Conservation (phyloP, 2,888 invertebrate genomes). For the Eilema depressum region DNA sequence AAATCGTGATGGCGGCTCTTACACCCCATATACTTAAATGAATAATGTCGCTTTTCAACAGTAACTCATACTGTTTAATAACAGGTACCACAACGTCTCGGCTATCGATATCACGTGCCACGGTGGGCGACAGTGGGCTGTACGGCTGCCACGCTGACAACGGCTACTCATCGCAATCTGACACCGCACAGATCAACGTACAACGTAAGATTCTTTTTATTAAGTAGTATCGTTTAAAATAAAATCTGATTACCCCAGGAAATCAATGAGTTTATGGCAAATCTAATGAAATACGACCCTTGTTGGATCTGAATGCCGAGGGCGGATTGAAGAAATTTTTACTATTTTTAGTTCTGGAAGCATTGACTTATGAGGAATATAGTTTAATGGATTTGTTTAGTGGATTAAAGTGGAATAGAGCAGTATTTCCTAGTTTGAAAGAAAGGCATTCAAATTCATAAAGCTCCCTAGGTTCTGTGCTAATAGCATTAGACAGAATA, state of each 20-base stretch:
- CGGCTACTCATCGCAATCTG: conserved; percentile 89
- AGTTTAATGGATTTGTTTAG: no score
- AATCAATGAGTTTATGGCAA: background rate
- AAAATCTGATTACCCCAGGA: background rate
- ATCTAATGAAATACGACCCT: no score
- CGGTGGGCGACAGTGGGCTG: conserved; percentile 90
- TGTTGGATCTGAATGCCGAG: background rate
- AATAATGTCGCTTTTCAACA: background rate
- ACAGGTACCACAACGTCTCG: conserved; percentile 84
- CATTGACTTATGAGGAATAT: background rate
- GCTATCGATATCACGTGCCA: conserved; percentile 89
- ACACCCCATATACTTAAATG: no score
- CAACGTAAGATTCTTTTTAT: conserved; percentile 89
- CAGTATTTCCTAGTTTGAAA: no score
- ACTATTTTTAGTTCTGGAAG: background rate
- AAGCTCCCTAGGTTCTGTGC: no score
- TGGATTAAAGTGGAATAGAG: no score
- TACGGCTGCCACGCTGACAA: conserved; percentile 95
- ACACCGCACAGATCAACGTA: conserved; percentile 89
- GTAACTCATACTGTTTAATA: background rate
- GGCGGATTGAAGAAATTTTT: background rate
- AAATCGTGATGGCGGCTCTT: no score
- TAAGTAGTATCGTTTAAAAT: background rate
- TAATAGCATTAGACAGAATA: no score
- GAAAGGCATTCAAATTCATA: no score